phyloP scores from a whole-genome alignment of 2,888 invertebrate genomes.

The Xestia ashworthii region DNA sequence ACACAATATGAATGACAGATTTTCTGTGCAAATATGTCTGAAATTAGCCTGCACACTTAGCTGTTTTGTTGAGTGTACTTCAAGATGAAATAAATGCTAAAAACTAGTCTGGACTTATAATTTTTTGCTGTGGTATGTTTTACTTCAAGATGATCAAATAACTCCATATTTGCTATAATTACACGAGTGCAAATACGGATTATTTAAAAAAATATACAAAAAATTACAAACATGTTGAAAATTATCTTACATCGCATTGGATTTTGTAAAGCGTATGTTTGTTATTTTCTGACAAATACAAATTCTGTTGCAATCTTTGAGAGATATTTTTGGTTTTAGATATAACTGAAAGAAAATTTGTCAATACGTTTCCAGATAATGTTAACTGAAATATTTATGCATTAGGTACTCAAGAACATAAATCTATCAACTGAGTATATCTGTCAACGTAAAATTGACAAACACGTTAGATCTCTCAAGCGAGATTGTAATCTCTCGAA shows the following conservation, averaged over 20 bases:
- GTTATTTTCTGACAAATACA: not conserved
- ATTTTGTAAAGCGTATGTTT: not conserved
- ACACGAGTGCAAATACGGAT: not conserved
- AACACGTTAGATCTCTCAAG: too few relatives aligned
- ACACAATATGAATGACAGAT: conserved; percentile 43
- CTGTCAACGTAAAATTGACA: too few relatives aligned
- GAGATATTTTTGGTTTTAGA: not conserved
- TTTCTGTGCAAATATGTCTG: conserved; percentile 23
- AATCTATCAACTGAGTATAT: too few relatives aligned
- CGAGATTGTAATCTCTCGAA: too few relatives aligned
- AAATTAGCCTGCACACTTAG: conserved; percentile 28
- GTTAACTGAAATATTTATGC: not conserved
- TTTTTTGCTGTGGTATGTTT: conserved; percentile 18
- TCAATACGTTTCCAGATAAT: not conserved
- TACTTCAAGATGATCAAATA: conserved; percentile 9
- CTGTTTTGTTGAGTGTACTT: conserved; percentile 26
- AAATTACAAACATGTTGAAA: not conserved
- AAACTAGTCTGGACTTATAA: conserved; percentile 7
- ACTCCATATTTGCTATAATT: not conserved
- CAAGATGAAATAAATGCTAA: conserved; percentile 14
- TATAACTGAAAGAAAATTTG: not conserved
- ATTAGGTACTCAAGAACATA: too few relatives aligned
- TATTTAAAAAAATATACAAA: conserved; percentile 10
- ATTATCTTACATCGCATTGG: not conserved
- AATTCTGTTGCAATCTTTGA: not conserved